Percentiles rank a stretch among this genome's conserved stretches.
Evolutionary conservation across 2,113 vertebrate genomes (phyloP).

Genomic region (Siphamia tubifer): DNA sequence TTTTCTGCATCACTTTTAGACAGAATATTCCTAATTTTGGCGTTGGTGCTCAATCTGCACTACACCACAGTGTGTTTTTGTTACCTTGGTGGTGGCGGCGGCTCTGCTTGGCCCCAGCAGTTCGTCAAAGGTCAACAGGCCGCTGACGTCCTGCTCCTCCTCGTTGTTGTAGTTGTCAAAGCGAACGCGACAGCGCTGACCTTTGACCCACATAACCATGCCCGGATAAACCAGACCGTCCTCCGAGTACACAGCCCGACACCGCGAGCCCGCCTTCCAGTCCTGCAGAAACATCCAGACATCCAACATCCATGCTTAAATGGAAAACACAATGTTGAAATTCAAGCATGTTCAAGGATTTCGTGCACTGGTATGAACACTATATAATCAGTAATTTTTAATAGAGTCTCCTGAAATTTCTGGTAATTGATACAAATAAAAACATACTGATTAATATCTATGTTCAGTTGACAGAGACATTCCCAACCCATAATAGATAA

Average conservation of each 20-base stretch:
- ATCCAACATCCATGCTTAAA: not conserved
- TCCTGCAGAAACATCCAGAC: constrained; percentile 16
- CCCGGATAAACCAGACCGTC: constrained; percentile 67
- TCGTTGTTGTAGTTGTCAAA: constrained; percentile 67
- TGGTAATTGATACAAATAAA: too few species aligned
- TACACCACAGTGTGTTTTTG: not conserved
- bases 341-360: too few species aligned
- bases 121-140: constrained; percentile 24
- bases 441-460: too few species aligned
- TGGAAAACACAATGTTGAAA: too few species aligned
- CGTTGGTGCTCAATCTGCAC: too few species aligned
- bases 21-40: too few species aligned
- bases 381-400: too few species aligned
- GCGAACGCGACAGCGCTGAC: constrained; percentile 58
- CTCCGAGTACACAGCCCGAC: constrained; percentile 59
- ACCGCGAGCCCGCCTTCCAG: constrained; percentile 64
- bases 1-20: too few species aligned
- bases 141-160: constrained; percentile 58
- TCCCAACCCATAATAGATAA: too few species aligned
- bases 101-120: constrained; percentile 1
- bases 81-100: not conserved
- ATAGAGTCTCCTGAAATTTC: too few species aligned
- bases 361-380: too few species aligned
- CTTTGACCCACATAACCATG: constrained; percentile 60
- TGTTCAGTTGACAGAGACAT: too few species aligned